Conservation (phyloP, 1,140 invertebrate species). For the Eubasilissa regina region DNA sequence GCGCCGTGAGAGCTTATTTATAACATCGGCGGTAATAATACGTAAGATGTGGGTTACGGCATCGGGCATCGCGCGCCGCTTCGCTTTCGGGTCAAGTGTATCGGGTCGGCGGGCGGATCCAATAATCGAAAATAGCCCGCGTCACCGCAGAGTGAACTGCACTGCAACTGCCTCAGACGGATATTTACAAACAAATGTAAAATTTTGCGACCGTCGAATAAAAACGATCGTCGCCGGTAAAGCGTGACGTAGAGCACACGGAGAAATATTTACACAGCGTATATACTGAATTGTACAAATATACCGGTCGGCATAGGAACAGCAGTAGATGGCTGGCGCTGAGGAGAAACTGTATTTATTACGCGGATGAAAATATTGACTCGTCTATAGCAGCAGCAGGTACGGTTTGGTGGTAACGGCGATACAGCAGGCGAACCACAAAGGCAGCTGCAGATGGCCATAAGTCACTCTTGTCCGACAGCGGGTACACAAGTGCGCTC, state of each 20-base stretch:
- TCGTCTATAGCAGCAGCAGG: not conserved
- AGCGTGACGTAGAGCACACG: constrained; percentile 33
- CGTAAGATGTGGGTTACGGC: constrained; percentile 17
- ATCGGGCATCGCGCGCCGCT: not conserved
- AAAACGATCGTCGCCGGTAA: constrained; percentile 24
- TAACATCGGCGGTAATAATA: constrained; percentile 10
- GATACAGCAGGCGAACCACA: constrained; percentile 31
- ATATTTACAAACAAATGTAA: constrained; percentile 23
- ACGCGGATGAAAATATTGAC: constrained; percentile 42
- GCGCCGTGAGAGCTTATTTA: constrained; percentile 22
- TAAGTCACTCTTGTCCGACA: constrained; percentile 51
- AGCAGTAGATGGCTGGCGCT: constrained; percentile 7
- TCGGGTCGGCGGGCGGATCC: not conserved
- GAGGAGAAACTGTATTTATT: constrained; percentile 39
- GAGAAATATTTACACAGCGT: constrained; percentile 43
- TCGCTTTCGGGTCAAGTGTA: constrained; percentile 47
- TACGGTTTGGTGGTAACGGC: constrained; percentile 24
- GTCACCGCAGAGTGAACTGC: not conserved
- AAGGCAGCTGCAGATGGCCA: constrained; percentile 50
- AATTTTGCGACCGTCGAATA: not conserved
- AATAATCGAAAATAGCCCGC: constrained; percentile 2
- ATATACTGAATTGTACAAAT: constrained; percentile 32
- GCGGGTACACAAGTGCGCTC: constrained; percentile 56
- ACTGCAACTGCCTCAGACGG: not conserved
- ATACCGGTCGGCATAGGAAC: constrained; percentile 20